Base-by-base conservation (phyloP, 2,113 vertebrate genomes). In the Phylloscopus trochilus region DNA sequence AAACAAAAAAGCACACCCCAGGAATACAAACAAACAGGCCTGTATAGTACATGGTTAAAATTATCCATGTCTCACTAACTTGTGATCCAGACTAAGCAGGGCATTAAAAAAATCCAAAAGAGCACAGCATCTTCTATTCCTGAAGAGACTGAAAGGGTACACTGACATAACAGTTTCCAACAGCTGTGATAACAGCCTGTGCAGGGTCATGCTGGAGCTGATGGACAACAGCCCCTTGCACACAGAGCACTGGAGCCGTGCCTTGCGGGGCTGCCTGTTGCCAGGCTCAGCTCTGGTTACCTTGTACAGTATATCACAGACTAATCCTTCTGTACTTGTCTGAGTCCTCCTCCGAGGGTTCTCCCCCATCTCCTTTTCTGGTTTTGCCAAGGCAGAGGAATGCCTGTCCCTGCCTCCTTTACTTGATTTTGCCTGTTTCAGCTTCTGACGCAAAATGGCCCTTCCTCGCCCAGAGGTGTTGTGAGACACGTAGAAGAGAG, bases 141-240 rank as follows among this genome's bases (percentile, higher is more conserved):
- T 83, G 95, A 95, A 72, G 90, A 94, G 93, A 69, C 78, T 13
- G 27, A 95, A 96, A 97, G 89, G 89, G 95, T 93, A 92, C 67
- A 80, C 83, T 96, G 95, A 96, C 89, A 93, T 96, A 97, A 97
- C 94, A 96, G 83, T 97, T 97, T 97, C 96, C 97, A 97, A 96
- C 97, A 97, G 96, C 95, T 97, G 96, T 97, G 96, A 95, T 75
- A 96, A 96, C 94, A 96, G 92, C 52, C 14, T 84, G 90, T 3
- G 4, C n/a, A 46, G 94, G 86, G 90, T 92, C 93, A 68, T 6
- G 64, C 90, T 74, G 85, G 35, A 93, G 90, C 90, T 97, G 93
- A 95, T 20, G 91, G 96, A 97, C 96, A 96, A 92, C 94, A 95
- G 96, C 88, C 93, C 74, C 85, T 59, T 92, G 96, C 92, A 62